These are phyloP conservation scores for Neopelma chrysocephalum DNA, from an alignment of 2,797 vertebrate species.

Conservation along the genomic window DNA sequence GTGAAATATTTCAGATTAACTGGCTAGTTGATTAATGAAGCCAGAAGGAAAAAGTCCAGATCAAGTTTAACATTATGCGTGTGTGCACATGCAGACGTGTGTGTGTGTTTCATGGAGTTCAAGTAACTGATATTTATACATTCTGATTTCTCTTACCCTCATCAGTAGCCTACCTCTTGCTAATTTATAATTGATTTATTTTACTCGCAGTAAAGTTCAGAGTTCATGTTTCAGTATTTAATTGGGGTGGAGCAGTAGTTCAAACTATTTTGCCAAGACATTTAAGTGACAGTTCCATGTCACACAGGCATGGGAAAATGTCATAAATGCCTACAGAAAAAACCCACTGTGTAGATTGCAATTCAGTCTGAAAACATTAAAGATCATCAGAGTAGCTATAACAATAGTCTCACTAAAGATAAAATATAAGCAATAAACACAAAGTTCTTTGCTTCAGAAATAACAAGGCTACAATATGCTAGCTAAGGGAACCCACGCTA, in stretches of 20 bases:
- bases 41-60: conserved; percentile 64
- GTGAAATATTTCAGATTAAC: conserved; percentile 73
- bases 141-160: conserved; percentile 3
- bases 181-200: conserved; percentile 46
- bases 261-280: background rate
- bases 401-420: background rate
- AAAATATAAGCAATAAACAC: background rate
- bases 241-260: background rate
- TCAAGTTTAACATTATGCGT: background rate
- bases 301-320: background rate
- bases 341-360: background rate
- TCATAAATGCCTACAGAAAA: background rate
- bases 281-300: background rate
- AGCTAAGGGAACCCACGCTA: background rate
- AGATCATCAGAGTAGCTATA: background rate
- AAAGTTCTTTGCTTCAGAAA: background rate
- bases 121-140: conserved; percentile 55
- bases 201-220: background rate
- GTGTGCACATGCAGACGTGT: background rate
- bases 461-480: background rate
- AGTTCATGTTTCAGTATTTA: conserved; percentile 14
- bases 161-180: conserved; percentile 32
- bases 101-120: conserved; percentile 9
- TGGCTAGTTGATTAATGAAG: conserved; percentile 73
- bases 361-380: background rate